Conservation (phyloP, 2,888 invertebrate species). For the Balanococcus diminutus region DNA sequence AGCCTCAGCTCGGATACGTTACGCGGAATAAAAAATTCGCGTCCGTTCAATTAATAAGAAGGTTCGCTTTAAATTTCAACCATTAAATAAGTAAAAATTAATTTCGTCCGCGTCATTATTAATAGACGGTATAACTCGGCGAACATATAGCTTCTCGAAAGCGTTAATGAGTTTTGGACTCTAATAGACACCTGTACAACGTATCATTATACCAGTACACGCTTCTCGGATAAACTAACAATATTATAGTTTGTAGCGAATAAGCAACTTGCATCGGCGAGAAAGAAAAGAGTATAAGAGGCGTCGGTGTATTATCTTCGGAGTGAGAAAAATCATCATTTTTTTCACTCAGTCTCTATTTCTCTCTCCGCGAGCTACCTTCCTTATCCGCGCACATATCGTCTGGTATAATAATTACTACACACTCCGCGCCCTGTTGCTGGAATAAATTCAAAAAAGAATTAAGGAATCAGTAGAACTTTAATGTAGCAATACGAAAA, state of each 20-base stretch:
- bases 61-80: conserved; percentile 30
- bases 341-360: no score
- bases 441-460: no score
- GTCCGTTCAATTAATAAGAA: conserved; percentile 8
- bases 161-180: conserved; percentile 43
- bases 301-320: background rate
- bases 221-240: conserved; percentile 33
- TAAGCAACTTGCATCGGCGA: background rate
- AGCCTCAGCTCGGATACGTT: background rate
- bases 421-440: background rate
- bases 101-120: background rate
- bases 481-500: no score
- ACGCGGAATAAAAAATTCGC: background rate
- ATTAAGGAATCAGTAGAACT: no score
- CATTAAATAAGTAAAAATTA: conserved; percentile 24
- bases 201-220: conserved; percentile 39
- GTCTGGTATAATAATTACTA: conserved; percentile 21
- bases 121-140: conserved; percentile 1
- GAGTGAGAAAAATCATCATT: background rate
- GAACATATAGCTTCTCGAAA: background rate
- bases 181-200: conserved; percentile 34
- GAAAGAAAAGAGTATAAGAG: background rate
- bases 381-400: background rate
- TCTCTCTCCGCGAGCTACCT: background rate
- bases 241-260: conserved; percentile 27